A percentile compares a stretch with the other conserved stretches of the same genome.
These are phyloP conservation scores for Trachelipus rathkii DNA, from an alignment of 1,140 invertebrate genomes.

Conservation along the genomic window DNA sequence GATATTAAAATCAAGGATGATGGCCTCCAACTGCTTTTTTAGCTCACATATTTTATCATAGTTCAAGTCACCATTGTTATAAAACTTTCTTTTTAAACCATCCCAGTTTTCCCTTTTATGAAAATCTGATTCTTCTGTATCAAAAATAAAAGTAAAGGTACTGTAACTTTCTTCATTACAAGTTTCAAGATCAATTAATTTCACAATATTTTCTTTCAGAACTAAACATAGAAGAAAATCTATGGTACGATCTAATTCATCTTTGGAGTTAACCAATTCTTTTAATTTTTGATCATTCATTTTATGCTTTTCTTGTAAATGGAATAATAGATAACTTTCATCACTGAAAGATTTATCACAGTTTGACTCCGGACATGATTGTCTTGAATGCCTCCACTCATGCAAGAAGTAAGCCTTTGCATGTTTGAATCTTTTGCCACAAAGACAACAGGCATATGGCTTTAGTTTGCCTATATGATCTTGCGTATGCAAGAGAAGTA, in stretches of 20 bases:
- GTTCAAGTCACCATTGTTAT: not conserved
- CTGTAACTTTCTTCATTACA: not conserved
- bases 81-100: not conserved
- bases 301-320: not conserved
- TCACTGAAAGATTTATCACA: not conserved
- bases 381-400: not conserved
- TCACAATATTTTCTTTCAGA: not conserved
- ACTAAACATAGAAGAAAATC: not conserved
- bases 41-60: not conserved
- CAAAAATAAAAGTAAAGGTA: not conserved
- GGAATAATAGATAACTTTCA: constrained; percentile 1
- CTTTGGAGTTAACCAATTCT: not conserved
- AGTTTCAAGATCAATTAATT: not conserved
- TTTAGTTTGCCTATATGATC: not conserved
- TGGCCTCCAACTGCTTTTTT: not conserved
- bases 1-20: not conserved
- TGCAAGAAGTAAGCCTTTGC: not conserved
- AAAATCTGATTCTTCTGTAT: not conserved
- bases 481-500: not conserved
- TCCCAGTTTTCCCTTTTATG: not conserved
- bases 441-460: not conserved
- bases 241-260: not conserved
- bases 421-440: not conserved
- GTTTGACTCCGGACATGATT: not conserved
- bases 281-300: not conserved